Base-by-base conservation (phyloP, 2,888 invertebrate genomes). In the Hypomecis atomaria region DNA sequence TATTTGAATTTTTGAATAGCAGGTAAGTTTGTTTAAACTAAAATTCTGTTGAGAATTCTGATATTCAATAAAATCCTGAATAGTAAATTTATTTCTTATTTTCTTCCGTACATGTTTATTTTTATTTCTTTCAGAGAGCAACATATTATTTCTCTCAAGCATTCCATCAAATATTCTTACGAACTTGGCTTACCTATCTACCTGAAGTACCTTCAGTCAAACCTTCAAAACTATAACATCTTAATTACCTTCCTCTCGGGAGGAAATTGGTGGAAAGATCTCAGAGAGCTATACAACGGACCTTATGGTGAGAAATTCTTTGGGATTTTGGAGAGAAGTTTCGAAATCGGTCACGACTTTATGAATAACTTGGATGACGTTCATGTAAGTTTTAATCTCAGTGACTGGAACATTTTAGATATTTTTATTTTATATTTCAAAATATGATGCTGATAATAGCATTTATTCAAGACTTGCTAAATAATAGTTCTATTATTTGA, bases 291-390 rank as follows among this genome's bases (percentile, higher is more conserved):
- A 13, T 93, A 91, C 69, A 77, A 72, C 9, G 91, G 91, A 36
- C 82, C 86, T 0, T 75, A 84, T 38, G 79, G 86, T 1, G 72
- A 36, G 0, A 73, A 73, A 37, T 88, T 93, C 70, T 83, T 93
- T 38, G 78, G 85, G 1, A 67, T 82, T 0, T 36, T 86, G 23
- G 93, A 93, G 66, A 80, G 77, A 8, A 86, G 83, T 45, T 87
- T 91, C 10, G 87, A 87, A 4, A 81, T 90, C 0, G 76, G 82
- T 10, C 86, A 85, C 62, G 85, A 92, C 69, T 45, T 93, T 9
- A 64, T 93, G 6, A 84, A 76, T 3, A 88, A 91, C 69, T 73
- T 92, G 10, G 92, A 93, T 79, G 78, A 83, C 59, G 83, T 93
- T 69, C 89, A 91, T 76, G 93, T 93, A 74, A 87, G 88, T 23